Conservation (phyloP, 2,888 invertebrate genomes). For the Tenthredo notha region DNA sequence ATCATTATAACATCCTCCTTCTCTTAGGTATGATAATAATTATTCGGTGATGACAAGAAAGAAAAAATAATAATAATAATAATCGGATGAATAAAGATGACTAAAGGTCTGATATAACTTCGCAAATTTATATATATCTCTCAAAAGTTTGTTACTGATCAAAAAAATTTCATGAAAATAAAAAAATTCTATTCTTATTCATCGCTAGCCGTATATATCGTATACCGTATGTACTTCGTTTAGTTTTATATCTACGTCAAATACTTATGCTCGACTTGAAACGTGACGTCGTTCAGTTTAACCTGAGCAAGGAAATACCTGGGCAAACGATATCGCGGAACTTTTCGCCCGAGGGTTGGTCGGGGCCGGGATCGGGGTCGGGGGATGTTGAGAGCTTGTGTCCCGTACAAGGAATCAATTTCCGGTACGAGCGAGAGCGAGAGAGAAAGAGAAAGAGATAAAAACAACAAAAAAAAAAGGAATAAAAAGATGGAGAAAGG, state of each 20-base stretch:
- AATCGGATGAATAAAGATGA: neutral
- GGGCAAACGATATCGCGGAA: constrained; percentile 26
- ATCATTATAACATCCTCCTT: neutral
- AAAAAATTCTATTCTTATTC: no score
- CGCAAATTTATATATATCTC: no score
- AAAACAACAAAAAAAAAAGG: neutral
- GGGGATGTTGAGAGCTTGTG: constrained; percentile 24
- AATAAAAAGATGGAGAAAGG: neutral
- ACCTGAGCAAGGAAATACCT: constrained; percentile 32
- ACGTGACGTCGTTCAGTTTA: constrained; percentile 28
- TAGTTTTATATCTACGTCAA: constrained; percentile 10
- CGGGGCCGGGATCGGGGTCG: constrained; percentile 4
- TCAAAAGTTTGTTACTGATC: neutral
- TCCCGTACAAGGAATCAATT: constrained; percentile 31
- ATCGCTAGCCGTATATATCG: no score
- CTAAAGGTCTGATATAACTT: no score
- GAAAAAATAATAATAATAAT: neutral
- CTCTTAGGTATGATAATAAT: neutral
- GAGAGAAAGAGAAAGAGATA: neutral
- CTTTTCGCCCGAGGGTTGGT: constrained; percentile 13
- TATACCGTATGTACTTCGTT: neutral
- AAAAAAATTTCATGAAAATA: neutral
- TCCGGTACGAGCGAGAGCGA: neutral
- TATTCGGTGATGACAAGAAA: neutral
- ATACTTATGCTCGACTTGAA: constrained; percentile 9